Evolutionary conservation across 2,797 vertebrate genomes (phyloP).

Genomic region (Rallus crepitans): DNA sequence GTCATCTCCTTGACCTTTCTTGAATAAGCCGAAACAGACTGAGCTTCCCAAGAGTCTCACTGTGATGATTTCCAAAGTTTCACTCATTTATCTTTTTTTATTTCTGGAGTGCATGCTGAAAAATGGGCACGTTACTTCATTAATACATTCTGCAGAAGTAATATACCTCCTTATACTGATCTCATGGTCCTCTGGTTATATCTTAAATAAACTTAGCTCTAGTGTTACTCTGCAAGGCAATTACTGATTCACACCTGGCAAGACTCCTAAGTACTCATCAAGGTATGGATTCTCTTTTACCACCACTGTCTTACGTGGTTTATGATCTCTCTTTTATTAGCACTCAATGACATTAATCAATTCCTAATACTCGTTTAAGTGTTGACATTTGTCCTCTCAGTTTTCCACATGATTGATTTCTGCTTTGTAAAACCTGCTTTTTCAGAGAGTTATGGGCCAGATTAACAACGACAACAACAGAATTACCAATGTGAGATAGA

Average conservation of each 20-base stretch:
- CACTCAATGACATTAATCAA: not conserved
- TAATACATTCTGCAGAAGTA: not conserved
- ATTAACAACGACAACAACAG: not conserved
- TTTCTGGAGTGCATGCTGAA: not conserved
- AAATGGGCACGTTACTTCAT: not conserved
- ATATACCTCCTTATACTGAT: not conserved
- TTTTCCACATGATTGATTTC: not conserved
- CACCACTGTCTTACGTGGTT: not conserved
- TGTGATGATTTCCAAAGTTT: not conserved
- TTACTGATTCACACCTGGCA: not conserved
- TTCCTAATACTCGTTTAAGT: not conserved
- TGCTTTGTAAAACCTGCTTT: not conserved
- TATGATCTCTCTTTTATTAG: not conserved
- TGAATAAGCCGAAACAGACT: not conserved
- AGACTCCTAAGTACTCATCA: accelerated
- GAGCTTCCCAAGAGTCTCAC: not conserved
- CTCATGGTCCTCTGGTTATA: not conserved
- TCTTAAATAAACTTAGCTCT: not conserved
- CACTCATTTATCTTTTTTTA: accelerated
- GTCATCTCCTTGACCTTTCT: not conserved
- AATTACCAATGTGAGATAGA: not conserved
- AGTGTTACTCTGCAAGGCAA: not conserved
- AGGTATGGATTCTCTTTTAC: not conserved
- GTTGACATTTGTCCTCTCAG: not conserved
- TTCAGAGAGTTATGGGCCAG: not conserved